These are phyloP conservation scores for Antennarius maculatus DNA, from an alignment of 2,797 vertebrate genomes.

Conservation along the genomic window DNA sequence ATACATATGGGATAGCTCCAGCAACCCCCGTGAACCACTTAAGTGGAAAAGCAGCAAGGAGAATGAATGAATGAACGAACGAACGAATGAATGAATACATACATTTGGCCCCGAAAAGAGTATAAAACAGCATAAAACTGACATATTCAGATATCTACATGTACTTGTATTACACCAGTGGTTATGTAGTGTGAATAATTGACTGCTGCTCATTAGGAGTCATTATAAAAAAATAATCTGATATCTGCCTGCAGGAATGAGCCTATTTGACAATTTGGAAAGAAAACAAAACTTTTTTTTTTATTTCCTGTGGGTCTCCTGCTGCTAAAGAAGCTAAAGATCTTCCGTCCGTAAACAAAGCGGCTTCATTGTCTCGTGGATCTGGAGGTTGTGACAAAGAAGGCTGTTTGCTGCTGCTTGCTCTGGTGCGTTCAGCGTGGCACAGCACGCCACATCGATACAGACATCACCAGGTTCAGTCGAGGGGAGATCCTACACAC, in stretches of 20 bases:
- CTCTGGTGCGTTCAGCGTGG: constrained; percentile 44
- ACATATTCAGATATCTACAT: no score
- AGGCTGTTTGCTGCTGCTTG: constrained; percentile 19
- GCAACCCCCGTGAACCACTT: no score
- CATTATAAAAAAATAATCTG: not conserved
- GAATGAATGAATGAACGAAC: no score
- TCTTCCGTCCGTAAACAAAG: not conserved
- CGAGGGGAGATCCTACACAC: constrained; percentile 18
- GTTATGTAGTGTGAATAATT: no score
- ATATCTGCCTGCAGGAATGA: not conserved
- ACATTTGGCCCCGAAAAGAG: no score
- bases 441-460: constrained; percentile 33
- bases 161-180: no score
- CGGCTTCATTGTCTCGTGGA: constrained; percentile 5
- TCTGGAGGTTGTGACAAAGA: constrained; percentile 11
- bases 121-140: no score
- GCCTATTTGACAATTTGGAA: not conserved
- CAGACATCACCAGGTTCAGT: constrained; percentile 53
- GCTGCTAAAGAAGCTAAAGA: not conserved
- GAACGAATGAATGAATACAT: no score
- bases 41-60: no score
- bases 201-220: no score
- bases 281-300: not conserved
- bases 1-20: no score
- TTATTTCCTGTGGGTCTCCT: not conserved